Evolutionary conservation across 2,888 invertebrate species (phyloP).

Genomic region (Melinopterus prodromus): DNA sequence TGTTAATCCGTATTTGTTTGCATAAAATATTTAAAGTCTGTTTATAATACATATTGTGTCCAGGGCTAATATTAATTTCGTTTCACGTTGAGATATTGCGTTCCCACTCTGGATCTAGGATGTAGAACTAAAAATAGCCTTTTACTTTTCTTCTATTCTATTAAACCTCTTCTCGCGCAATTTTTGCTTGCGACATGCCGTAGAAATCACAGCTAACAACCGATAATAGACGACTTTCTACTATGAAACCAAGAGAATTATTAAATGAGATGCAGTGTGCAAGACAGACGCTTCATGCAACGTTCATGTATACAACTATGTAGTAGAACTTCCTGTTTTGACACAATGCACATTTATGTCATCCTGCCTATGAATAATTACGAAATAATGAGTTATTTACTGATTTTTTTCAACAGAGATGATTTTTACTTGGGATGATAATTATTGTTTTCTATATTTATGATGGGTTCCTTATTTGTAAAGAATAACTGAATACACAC

Average conservation of each 20-base stretch:
- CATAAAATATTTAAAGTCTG: too few species aligned
- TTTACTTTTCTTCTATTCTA: neutral
- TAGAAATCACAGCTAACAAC: neutral
- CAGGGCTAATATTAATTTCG: neutral
- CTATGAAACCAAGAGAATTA: neutral
- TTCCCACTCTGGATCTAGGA: neutral
- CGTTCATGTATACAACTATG: neutral
- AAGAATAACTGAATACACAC: too few species aligned
- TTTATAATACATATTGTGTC: too few species aligned
- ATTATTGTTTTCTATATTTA: too few species aligned
- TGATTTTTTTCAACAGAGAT: too few species aligned
- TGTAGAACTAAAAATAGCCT: neutral
- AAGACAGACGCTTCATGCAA: neutral
- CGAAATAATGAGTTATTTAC: too few species aligned
- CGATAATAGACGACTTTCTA: neutral
- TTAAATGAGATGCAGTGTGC: neutral
- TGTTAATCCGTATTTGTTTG: neutral
- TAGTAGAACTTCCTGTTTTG: neutral
- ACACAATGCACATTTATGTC: neutral
- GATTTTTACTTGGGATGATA: too few species aligned
- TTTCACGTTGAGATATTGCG: neutral
- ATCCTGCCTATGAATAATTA: neutral
- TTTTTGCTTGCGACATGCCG: neutral
- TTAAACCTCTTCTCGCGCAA: neutral
- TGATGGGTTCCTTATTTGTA: too few species aligned